Base-by-base conservation (phyloP, 2,888 invertebrate genomes). In the Temnothorax ravouxi region DNA sequence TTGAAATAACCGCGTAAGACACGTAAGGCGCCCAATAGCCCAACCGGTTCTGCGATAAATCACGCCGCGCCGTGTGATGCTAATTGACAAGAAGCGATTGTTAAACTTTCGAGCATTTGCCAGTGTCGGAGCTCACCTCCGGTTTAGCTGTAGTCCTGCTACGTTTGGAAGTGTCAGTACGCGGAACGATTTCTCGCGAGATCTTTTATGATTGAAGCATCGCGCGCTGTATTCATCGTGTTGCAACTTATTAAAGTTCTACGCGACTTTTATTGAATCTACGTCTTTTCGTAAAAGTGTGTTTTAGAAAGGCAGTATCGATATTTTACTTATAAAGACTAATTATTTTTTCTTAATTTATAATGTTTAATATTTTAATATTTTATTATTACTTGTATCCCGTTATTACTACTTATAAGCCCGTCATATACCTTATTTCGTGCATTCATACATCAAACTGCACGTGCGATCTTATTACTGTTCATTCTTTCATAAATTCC, bases 81-180 rank as follows among this genome's bases (percentile, higher is more conserved):
- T 80, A 80, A 80, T 80, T 80, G 79, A 80, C 79, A 72, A 71
- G 79, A 59, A 72, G 72, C 72, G 67, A 80, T 80, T 80, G 79
- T 80, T 80, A 72, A 80, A 80, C 72, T 72, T 80, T 80, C 54
- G 54, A 29, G 69, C 77, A 21, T 69, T 77, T 25, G 54, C 67
- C 54, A 54, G 56, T 34, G 67, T 80, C 47, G 44, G 21, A 47
- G 41, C 56, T 47, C 79, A 18, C 34, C 47, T 38, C 21, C 13
- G 44, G 44, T 44, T 34, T 34, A 21, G 56, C 47, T 34, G 6
- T 44, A 52, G 38, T 59, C 29, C 34, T 8, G 72, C 59, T 80
- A 56, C 47, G 79, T 79, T 56, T 80, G 72, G 56, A 44, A 50
- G 41, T n/a, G n/a, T 54, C 41, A n/a, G 41, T 54, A 67, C 52